Evolutionary conservation across 2,113 vertebrate genomes (phyloP).

Genomic region (Morone chrysops): DNA sequence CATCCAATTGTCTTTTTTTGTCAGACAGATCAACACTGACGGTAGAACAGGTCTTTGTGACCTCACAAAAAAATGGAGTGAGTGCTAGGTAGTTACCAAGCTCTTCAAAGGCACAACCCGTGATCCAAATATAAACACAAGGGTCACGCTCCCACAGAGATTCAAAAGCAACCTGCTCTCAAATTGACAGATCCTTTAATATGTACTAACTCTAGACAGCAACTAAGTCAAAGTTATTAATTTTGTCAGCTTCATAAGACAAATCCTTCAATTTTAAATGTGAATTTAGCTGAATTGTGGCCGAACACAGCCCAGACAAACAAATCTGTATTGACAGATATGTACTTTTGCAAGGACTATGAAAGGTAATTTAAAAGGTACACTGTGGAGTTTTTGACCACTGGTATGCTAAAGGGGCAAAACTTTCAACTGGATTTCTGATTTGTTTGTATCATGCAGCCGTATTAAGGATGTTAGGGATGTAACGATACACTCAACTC

Average conservation of each 20-base stretch:
- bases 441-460: neutral
- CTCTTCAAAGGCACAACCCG: slow-evolving; percentile 14
- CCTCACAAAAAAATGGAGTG: slow-evolving; percentile 25
- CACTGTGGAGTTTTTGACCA: neutral
- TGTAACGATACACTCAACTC: too few species aligned
- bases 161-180: slow-evolving; percentile 16
- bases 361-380: neutral
- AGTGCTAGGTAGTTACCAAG: slow-evolving; percentile 2
- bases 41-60: slow-evolving; percentile 43
- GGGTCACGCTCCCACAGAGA: neutral
- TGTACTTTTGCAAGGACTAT: neutral
- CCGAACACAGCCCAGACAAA: neutral
- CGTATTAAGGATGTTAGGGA: neutral
- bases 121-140: slow-evolving; percentile 46
- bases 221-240: neutral
- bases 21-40: slow-evolving; percentile 30
- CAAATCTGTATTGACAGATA: neutral
- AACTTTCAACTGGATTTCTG: too few species aligned
- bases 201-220: neutral
- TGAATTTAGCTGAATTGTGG: neutral
- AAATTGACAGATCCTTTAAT: slow-evolving; percentile 1
- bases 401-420: too few species aligned
- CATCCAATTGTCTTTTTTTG: slow-evolving; percentile 12
- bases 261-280: neutral
- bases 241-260: neutral